These are phyloP conservation scores for Myopa tessellatipennis DNA, from an alignment of 2,888 invertebrate species.

Conservation along the genomic window DNA sequence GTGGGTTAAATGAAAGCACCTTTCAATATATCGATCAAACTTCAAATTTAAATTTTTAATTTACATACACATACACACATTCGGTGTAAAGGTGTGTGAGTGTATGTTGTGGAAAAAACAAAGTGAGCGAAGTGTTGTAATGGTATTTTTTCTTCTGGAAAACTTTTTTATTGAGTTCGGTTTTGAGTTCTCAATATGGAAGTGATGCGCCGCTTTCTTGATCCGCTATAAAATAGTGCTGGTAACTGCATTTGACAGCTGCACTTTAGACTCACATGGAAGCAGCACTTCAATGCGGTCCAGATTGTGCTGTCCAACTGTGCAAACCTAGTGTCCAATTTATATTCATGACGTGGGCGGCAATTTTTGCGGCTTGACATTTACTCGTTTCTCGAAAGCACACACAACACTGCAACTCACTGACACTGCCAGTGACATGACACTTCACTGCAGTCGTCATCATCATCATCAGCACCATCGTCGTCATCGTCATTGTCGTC, in stretches of 20 bases:
- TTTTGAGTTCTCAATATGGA: neutral
- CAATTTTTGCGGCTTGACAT: slow-evolving; percentile 30
- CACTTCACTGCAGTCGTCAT: slow-evolving; percentile 3
- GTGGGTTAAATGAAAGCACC: slow-evolving; percentile 35
- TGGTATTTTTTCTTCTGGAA: neutral
- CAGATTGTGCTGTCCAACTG: neutral
- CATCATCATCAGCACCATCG: slow-evolving; percentile 22
- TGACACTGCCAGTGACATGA: slow-evolving; percentile 5
- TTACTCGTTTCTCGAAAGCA: slow-evolving; percentile 20
- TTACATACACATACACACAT: slow-evolving; percentile 3
- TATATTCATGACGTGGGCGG: slow-evolving; percentile 41
- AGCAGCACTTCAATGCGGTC: neutral
- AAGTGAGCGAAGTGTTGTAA: neutral
- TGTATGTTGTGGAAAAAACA: neutral
- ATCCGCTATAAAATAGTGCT: neutral
- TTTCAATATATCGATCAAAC: slow-evolving; percentile 66
- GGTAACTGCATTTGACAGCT: slow-evolving; percentile 17
- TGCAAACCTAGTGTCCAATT: slow-evolving; percentile 38
- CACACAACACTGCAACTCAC: neutral
- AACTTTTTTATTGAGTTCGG: neutral
- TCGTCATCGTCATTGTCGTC: slow-evolving; percentile 2
- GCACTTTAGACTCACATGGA: slow-evolving; percentile 5
- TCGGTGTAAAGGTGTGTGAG: slow-evolving; percentile 36
- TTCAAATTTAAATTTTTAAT: slow-evolving; percentile 60
- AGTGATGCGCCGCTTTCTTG: neutral